phyloP scores from a whole-genome alignment of 1,140 invertebrate genomes.

The Capitella teleta region DNA sequence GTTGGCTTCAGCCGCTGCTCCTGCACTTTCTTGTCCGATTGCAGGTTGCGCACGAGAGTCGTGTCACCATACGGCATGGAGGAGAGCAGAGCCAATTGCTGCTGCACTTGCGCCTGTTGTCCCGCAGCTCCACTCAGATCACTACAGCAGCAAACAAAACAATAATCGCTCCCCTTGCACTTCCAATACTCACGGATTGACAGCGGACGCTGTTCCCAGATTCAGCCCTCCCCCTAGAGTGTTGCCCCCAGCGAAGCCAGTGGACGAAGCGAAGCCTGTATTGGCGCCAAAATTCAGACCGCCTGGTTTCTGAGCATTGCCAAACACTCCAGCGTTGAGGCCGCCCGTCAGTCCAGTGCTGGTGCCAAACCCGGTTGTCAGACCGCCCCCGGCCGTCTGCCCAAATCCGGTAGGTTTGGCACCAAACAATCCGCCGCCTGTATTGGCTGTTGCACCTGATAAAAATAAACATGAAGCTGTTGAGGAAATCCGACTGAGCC shows the following conservation, averaged over 20 bases:
- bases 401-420: constrained; percentile 23
- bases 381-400: constrained; percentile 19
- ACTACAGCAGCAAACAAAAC: no score
- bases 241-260: no score
- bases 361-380: constrained; percentile 19
- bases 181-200: no score
- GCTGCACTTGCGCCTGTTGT: constrained; percentile 37
- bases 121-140: no score
- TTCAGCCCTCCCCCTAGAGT: no score
- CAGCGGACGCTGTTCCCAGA: no score
- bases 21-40: constrained; percentile 51
- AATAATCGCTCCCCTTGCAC: no score
- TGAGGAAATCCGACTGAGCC: background rate
- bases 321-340: background rate
- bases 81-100: constrained; percentile 57
- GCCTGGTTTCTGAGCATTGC: background rate
- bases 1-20: constrained; percentile 63
- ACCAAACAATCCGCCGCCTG: constrained; percentile 33
- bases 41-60: constrained; percentile 60
- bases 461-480: constrained; percentile 19
- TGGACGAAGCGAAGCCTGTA: constrained; percentile 9
- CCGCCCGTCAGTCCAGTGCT: constrained; percentile 5
- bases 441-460: constrained; percentile 19
- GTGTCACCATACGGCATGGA: constrained; percentile 68
- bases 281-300: background rate